phyloP scores from a whole-genome alignment of 2,113 vertebrate species.

The Sminthopsis crassicaudata region DNA sequence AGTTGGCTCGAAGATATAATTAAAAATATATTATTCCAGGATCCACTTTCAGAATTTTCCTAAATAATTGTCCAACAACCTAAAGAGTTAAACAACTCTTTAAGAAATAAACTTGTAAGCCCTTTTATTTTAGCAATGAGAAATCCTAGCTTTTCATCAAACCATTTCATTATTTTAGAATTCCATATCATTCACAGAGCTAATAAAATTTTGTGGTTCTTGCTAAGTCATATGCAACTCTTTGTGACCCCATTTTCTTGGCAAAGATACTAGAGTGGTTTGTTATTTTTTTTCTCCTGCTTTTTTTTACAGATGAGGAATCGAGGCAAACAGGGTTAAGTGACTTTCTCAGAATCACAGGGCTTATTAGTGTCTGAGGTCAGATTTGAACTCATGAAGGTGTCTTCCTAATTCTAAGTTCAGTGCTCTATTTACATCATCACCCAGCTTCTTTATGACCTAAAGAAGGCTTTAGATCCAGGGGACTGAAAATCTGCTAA shows the following conservation, averaged over 20 bases:
- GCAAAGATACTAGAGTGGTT: not conserved
- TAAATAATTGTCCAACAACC: not conserved
- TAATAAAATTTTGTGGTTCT: not conserved
- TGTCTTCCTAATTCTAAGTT: too few species aligned
- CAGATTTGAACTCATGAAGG: not conserved
- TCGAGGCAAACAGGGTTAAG: not conserved
- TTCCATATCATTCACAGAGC: not conserved
- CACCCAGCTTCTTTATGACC: too few species aligned
- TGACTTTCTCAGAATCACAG: not conserved
- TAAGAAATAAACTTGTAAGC: not conserved
- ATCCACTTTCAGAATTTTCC: not conserved
- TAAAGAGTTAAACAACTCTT: not conserved
- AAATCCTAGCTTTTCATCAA: not conserved
- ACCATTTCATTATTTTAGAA: not conserved
- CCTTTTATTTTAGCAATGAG: not conserved
- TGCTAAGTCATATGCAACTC: not conserved
- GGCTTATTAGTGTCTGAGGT: not conserved
- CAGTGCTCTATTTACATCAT: too few species aligned
- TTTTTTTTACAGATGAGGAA: not conserved
- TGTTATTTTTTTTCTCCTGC: not conserved
- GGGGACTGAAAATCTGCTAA: too few species aligned
- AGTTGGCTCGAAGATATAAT: not conserved
- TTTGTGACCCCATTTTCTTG: not conserved
- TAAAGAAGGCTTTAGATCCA: too few species aligned
- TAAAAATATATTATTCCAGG: not conserved